Base-by-base conservation (phyloP, 2,113 vertebrate genomes). In the Piprites chloris region DNA sequence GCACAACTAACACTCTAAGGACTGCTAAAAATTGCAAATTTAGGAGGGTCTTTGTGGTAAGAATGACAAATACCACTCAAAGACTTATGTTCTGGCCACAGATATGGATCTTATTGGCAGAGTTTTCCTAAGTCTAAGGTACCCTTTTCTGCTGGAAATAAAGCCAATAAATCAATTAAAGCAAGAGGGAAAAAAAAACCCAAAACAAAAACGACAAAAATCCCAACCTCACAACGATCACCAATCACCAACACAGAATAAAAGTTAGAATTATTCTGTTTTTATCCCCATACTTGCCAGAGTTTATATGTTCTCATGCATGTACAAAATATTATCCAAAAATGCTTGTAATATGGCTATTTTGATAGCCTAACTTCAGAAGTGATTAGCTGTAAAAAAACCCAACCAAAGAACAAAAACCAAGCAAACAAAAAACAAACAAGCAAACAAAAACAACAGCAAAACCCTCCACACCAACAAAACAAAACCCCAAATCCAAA, bases 271-370 rank as follows among this genome's bases (percentile, higher is more conserved):
- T 52, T 24, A 37, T 33, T 78, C 30, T 53, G 4, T 1, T 89
- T 69, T 69, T 44, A 62, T 37, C 14, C 12, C 3, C 9, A 30
- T 39, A 53, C 11, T 69, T 81, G 17, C 14, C 42, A 49, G 49
- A 66, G 26, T 27, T 89, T 33, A 23, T 32, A 26, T 42, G 11
- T 22, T 81, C 44, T 42, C 32, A n/a, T 14, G 77, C 18, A 42
- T 5, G 3, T 32, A 77, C 39, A 20, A 59, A 63, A 46, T 68
- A 35, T 12, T 44, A 72, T 11, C 71, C 15, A 41, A 28, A 78
- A 82, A 6, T 24, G 5, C 8, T 71, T 49, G 4, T 20, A 58
- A 37, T 10, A 13, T 0, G 0, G 21, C 2, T 21, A 26, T 22
- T 88, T 67, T 55, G 62, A 23, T 3, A 77, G 12, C 19, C n/a